Percentiles rank a stretch among this genome's conserved stretches.
These are phyloP conservation scores for Egretta garzetta DNA, from an alignment of 2,113 vertebrate species.

Conservation along the genomic window DNA sequence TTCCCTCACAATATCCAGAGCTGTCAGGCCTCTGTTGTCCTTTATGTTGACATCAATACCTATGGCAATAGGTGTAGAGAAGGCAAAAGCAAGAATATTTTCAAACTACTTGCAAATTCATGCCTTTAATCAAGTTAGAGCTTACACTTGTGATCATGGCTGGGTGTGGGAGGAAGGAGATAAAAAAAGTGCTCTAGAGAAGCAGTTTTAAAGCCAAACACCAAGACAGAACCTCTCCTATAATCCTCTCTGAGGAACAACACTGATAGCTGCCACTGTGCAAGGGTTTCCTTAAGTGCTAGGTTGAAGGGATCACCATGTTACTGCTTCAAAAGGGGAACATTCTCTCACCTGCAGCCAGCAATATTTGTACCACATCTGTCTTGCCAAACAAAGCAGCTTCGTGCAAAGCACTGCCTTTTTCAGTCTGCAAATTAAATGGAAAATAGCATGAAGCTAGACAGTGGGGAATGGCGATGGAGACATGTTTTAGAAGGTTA, in stretches of 20 bases:
- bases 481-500: slow-evolving; percentile 17
- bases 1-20: slow-evolving; percentile 92
- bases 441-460: slow-evolving; percentile 64
- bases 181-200: neutral
- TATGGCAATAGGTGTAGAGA: slow-evolving; percentile 36
- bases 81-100: neutral
- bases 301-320: neutral
- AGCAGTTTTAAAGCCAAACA: neutral
- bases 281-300: neutral
- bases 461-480: slow-evolving; percentile 38
- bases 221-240: neutral
- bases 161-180: neutral
- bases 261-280: neutral
- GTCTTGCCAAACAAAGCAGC: slow-evolving; percentile 97
- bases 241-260: neutral
- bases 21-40: slow-evolving; percentile 88
- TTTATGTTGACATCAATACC: slow-evolving; percentile 92
- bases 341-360: slow-evolving; percentile 89
- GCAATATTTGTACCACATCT: slow-evolving; percentile 96
- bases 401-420: slow-evolving; percentile 98
- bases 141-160: neutral
- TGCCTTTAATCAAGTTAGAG: neutral
- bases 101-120: neutral
- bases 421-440: slow-evolving; percentile 91
- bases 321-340: slow-evolving; percentile 36